A percentile compares a stretch with the other conserved stretches of the same genome.
These are phyloP conservation scores for Lamellibrachia columna DNA, from an alignment of 2,888 invertebrate species.

Conservation along the genomic window DNA sequence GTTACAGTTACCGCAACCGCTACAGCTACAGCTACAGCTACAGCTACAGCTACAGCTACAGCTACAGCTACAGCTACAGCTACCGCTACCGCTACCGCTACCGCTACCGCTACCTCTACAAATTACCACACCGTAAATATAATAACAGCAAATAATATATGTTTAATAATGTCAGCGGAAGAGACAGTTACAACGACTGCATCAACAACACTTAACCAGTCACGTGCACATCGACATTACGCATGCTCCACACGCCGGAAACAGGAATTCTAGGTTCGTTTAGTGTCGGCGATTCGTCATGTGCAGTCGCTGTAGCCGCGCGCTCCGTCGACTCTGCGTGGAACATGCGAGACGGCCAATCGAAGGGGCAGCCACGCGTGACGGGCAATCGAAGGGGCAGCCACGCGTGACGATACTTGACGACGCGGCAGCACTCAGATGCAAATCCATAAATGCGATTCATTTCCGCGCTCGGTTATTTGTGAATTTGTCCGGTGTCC, in stretches of 20 bases:
- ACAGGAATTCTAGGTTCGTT: constrained; percentile 11
- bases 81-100: background rate
- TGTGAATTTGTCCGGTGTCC: constrained; percentile 7
- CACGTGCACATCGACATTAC: background rate
- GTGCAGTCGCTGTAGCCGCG: background rate
- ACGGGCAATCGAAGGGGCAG: background rate
- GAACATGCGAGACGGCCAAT: background rate
- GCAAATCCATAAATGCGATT: constrained; percentile 6
- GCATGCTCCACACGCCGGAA: constrained; percentile 16
- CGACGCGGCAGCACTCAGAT: background rate
- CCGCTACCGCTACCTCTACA: background rate
- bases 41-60: background rate
- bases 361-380: background rate
- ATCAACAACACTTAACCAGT: background rate
- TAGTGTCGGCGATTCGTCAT: background rate
- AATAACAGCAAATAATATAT: no score
- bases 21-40: background rate
- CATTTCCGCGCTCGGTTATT: constrained; percentile 16
- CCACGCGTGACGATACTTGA: background rate
- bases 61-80: background rate
- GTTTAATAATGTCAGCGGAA: background rate
- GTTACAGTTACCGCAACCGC: no score
- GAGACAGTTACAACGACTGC: background rate
- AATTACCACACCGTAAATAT: no score
- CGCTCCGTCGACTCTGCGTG: background rate